Base-by-base conservation (phyloP, 1,140 invertebrate species). In the Platyura marginata region DNA sequence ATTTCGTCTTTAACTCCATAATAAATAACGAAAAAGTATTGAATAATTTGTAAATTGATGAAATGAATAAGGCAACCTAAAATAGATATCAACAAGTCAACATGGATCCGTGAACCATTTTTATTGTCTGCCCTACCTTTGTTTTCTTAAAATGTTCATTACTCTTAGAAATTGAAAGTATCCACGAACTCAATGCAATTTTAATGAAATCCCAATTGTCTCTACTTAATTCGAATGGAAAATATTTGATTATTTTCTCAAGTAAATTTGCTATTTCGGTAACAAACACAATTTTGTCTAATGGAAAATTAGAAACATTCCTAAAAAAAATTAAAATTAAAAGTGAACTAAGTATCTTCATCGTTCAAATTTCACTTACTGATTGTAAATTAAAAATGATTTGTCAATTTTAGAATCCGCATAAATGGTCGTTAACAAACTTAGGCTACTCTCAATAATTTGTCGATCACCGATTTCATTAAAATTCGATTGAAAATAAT, bases 191-290 rank as follows among this genome's bases (percentile, higher is more conserved):
- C 2, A 77, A 49, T n/a, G 67, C 70, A 49, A 81, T 71, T 10
- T 78, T 59, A 37, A 74, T 66, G 42, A 72, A 69, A 57, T 81
- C 78, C 77, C 79, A 81, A 32, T 72, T 65, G 40, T 56, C 56
- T 9, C 54, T 48, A 13, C 50, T 61, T 18, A 75, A 48, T 45
- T 60, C 54, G 18, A 53, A 49, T 1, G 71, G 64, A 46, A 61
- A 56, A 5, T 48, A 47, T 32, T 59, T 44, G 11, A 67, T 46
- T n/a, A 65, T 47, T 44, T 61, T 49, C 41, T 59, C 58, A 6
- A 70, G 45, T 21, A 71, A 58, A 46, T 62, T 52, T 2, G 59
- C 52, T 8, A 62, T 55, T 36, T 65, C 50, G 19, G 65, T 52
- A 9, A 65, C 53, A 23, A 63, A 49, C 29, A 57, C 43, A 38